phyloP scores from a whole-genome alignment of 2,888 invertebrate species.

The Acanthosepion esculentum region DNA sequence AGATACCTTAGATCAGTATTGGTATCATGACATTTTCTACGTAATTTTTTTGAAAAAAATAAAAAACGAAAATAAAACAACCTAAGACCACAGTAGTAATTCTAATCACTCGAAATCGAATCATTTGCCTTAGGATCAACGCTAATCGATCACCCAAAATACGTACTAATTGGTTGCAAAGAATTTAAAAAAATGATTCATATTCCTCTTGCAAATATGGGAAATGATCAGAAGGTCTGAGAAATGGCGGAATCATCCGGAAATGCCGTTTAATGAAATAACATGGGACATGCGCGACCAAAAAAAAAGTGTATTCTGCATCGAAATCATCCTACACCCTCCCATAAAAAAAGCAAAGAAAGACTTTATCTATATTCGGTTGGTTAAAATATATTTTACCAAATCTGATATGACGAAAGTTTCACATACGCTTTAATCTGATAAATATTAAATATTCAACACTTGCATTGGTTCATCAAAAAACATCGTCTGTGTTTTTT shows the following conservation, averaged over 20 bases:
- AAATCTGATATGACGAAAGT: neutral
- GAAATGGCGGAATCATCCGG: neutral
- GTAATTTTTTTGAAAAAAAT: too few relatives aligned
- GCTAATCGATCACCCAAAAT: neutral
- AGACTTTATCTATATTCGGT: too few relatives aligned
- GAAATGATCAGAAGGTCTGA: neutral
- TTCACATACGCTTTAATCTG: neutral
- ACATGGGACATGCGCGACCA: neutral
- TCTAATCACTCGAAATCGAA: neutral
- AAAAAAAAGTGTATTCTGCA: neutral
- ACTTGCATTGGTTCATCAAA: neutral
- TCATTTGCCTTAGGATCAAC: neutral
- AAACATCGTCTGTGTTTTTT: neutral
- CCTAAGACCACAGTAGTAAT: neutral
- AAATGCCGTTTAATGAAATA: neutral
- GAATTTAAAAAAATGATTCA: neutral
- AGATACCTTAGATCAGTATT: too few relatives aligned
- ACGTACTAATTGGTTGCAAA: neutral
- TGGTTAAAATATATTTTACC: neutral
- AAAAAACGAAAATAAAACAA: too few relatives aligned
- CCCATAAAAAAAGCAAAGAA: neutral
- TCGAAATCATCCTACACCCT: neutral
- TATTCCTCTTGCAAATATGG: neutral
- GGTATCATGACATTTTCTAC: too few relatives aligned
- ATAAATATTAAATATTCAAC: neutral